Conservation (phyloP, 2,797 vertebrate genomes). For the Babyrousa celebensis region DNA sequence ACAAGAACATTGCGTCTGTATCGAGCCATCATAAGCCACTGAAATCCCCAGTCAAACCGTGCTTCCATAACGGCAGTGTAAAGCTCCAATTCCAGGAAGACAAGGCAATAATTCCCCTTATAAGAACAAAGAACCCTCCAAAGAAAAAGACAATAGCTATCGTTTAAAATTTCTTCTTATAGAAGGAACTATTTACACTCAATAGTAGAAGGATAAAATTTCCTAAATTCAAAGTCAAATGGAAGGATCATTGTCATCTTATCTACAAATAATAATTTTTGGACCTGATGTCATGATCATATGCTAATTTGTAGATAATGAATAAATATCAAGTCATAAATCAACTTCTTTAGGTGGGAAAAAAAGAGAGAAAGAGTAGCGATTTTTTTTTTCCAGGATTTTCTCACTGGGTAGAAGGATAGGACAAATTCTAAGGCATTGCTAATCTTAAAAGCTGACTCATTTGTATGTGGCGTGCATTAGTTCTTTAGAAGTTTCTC, state of each 20-base stretch:
- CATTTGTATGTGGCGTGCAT: too few relatives aligned
- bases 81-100: not conserved
- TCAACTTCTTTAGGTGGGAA: not conserved
- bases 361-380: not conserved
- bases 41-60: not conserved
- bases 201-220: not conserved
- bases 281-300: not conserved
- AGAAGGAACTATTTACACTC: not conserved
- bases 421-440: not conserved
- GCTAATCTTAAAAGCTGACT: not conserved
- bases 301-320: not conserved
- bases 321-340: not conserved
- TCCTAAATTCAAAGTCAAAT: constrained; percentile 3
- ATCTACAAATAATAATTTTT: not conserved
- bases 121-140: not conserved
- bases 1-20: not conserved
- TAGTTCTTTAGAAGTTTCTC: not conserved
- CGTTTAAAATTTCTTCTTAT: not conserved
- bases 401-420: not conserved
- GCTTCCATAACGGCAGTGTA: not conserved
- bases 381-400: not conserved
- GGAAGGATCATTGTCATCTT: not conserved
- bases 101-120: too few relatives aligned
- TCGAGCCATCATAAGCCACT: not conserved
- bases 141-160: not conserved